phyloP scores from a whole-genome alignment of 2,888 invertebrate genomes.

The Hymenopus coronatus region DNA sequence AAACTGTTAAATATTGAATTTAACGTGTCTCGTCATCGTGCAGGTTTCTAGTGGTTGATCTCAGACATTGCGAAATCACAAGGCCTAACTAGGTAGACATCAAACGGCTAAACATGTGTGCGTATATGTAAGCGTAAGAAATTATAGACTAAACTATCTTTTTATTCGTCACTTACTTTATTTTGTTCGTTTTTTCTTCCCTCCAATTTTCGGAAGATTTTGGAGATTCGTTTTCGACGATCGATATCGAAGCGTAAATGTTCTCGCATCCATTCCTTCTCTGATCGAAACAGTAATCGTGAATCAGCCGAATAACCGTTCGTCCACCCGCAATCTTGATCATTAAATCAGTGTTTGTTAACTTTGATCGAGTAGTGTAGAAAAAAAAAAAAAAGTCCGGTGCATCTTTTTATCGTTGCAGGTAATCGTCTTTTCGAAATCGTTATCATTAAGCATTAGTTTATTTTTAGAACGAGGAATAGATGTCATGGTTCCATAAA shows the following conservation, averaged over 20 bases:
- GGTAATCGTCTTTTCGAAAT: slow-evolving; percentile 31
- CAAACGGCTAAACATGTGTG: slow-evolving; percentile 26
- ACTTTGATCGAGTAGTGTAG: slow-evolving; percentile 29
- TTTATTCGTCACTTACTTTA: slow-evolving; percentile 24
- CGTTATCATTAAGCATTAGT: slow-evolving; percentile 32
- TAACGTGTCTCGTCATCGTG: slow-evolving; percentile 25
- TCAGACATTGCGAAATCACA: slow-evolving; percentile 31
- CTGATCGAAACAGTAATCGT: slow-evolving; percentile 29
- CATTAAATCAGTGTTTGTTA: slow-evolving; percentile 29
- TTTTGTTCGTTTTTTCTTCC: slow-evolving; percentile 24
- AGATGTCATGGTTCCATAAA: slow-evolving; percentile 23
- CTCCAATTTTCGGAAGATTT: slow-evolving; percentile 26
- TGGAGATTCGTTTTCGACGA: slow-evolving; percentile 27
- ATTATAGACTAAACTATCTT: slow-evolving; percentile 16
- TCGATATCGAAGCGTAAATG: slow-evolving; percentile 35
- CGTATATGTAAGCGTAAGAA: slow-evolving; percentile 23
- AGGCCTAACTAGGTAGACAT: slow-evolving; percentile 33
- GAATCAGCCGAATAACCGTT: slow-evolving; percentile 32
- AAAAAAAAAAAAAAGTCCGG: slow-evolving; percentile 5
- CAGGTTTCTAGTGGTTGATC: slow-evolving; percentile 33
- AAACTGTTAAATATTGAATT: slow-evolving; percentile 10
- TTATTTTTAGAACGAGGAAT: slow-evolving; percentile 30
- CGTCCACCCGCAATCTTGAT: slow-evolving; percentile 31
- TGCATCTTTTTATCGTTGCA: slow-evolving; percentile 30
- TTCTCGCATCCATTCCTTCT: slow-evolving; percentile 32